Conservation (phyloP, 1,140 invertebrate genomes). For the Hycleus cichorii region DNA sequence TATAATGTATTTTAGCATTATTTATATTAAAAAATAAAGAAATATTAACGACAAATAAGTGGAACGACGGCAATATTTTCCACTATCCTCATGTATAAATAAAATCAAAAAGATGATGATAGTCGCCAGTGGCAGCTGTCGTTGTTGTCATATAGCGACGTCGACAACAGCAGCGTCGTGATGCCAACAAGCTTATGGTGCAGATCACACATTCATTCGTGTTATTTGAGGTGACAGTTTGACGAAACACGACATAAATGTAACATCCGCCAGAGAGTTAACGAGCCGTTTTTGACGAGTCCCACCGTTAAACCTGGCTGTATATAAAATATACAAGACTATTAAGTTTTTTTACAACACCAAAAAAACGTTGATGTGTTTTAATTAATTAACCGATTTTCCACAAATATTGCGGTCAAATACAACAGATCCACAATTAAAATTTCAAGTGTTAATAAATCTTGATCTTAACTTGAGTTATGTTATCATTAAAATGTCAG, state of each 20-base stretch:
- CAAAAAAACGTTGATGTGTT: no score
- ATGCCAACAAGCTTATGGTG: constrained; percentile 14
- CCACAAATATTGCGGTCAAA: no score
- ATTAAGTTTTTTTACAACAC: no score
- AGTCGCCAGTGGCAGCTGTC: constrained; percentile 8
- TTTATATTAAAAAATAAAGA: background rate
- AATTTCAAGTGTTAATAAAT: no score
- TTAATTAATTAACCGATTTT: no score
- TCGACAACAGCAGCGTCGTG: constrained; percentile 3
- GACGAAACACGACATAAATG: constrained; percentile 7
- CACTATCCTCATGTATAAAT: no score
- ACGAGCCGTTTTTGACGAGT: constrained; percentile 4
- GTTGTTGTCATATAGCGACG: constrained; percentile 2
- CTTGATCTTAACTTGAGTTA: no score
- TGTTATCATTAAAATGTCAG: no score
- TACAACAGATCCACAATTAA: no score
- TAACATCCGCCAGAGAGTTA: constrained; percentile 10
- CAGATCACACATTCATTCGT: constrained; percentile 12
- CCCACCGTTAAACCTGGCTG: no score
- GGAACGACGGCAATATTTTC: no score
- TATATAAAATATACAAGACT: no score
- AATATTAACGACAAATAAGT: background rate
- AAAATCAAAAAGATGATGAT: background rate
- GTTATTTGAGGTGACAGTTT: constrained; percentile 12
- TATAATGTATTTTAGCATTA: background rate